These are phyloP conservation scores for Platichthys flesus DNA, from an alignment of 2,113 vertebrate species.

Conservation along the genomic window DNA sequence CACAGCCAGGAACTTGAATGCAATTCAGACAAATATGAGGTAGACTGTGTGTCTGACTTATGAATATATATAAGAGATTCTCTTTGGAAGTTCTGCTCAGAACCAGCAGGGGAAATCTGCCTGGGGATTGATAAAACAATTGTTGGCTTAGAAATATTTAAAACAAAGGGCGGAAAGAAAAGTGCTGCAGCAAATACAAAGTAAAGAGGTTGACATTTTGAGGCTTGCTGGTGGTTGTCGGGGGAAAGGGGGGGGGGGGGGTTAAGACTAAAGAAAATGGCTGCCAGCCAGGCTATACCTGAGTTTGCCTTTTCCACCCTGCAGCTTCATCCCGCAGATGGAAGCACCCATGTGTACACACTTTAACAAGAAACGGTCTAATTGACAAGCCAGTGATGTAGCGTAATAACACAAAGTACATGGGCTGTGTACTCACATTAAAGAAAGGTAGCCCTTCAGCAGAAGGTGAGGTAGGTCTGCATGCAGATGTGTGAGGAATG, in stretches of 20 bases:
- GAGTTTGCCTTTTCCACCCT: constrained; percentile 14
- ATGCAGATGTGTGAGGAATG: constrained; percentile 50
- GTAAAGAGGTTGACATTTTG: constrained; percentile 61
- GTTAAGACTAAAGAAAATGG: constrained; percentile 44
- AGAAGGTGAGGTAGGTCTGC: constrained; percentile 31
- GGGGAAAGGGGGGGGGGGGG: not conserved
- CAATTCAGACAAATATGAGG: constrained; percentile 77
- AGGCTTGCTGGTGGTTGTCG: constrained; percentile 27
- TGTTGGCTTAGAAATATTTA: constrained; percentile 59
- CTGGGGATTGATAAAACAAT: constrained; percentile 68
- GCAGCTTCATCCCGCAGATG: constrained; percentile 13
- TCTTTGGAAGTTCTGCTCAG: constrained; percentile 53
- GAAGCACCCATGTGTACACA: not conserved
- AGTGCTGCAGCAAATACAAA: constrained; percentile 49
- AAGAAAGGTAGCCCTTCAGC: constrained; percentile 40
- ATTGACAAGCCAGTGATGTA: constrained; percentile 41
- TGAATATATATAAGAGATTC: constrained; percentile 60
- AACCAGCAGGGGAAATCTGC: constrained; percentile 59
- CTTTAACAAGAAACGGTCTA: constrained; percentile 18
- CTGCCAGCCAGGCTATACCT: constrained; percentile 30
- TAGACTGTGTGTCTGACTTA: constrained; percentile 56
- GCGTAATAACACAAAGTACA: constrained; percentile 22
- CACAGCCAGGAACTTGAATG: constrained; percentile 62
- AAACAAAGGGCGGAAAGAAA: constrained; percentile 49
- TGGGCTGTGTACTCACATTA: constrained; percentile 26